Conservation (phyloP, 2,888 invertebrate species). For the Drosophila crucigera region DNA sequence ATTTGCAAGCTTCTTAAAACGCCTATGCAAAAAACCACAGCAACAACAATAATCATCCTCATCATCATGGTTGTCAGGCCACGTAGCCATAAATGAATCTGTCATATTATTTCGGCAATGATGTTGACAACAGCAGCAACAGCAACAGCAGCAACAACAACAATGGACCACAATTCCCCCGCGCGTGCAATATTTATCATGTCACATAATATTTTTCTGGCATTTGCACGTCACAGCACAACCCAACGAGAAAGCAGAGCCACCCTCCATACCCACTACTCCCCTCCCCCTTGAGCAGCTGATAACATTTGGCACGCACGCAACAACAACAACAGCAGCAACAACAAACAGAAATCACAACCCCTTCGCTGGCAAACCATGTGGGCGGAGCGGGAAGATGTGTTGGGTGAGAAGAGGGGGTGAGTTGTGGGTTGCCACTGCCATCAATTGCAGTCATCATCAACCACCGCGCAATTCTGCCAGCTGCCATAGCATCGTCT, state of each 20-base stretch:
- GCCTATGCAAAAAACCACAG: conserved; percentile 39
- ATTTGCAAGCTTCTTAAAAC: conserved; percentile 39
- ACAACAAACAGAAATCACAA: conserved; percentile 63
- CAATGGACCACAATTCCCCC: conserved; percentile 65
- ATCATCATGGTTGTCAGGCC: conserved; percentile 43
- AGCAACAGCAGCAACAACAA: conserved; percentile 33
- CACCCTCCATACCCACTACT: conserved; percentile 3
- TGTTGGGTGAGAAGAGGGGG: conserved; percentile 2
- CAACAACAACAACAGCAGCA: conserved; percentile 31
- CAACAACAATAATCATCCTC: conserved; percentile 26
- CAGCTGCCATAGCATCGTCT: conserved; percentile 65
- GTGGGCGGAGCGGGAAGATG: conserved; percentile 50
- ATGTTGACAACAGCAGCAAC: conserved; percentile 66
- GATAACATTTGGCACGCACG: conserved; percentile 68
- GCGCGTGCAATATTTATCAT: conserved; percentile 79
- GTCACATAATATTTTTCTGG: conserved; percentile 83
- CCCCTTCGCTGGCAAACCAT: conserved; percentile 70
- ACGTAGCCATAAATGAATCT: conserved; percentile 75
- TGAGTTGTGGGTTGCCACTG: conserved; percentile 41
- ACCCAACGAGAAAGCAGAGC: conserved; percentile 9
- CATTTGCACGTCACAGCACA: conserved; percentile 79
- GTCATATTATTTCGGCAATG: conserved; percentile 81
- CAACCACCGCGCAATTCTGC: conserved; percentile 66
- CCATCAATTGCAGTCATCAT: conserved; percentile 81
- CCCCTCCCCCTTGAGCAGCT: conserved; percentile 62